phyloP scores from a whole-genome alignment of 2,797 vertebrate genomes.

The Hylomyscus alleni region DNA sequence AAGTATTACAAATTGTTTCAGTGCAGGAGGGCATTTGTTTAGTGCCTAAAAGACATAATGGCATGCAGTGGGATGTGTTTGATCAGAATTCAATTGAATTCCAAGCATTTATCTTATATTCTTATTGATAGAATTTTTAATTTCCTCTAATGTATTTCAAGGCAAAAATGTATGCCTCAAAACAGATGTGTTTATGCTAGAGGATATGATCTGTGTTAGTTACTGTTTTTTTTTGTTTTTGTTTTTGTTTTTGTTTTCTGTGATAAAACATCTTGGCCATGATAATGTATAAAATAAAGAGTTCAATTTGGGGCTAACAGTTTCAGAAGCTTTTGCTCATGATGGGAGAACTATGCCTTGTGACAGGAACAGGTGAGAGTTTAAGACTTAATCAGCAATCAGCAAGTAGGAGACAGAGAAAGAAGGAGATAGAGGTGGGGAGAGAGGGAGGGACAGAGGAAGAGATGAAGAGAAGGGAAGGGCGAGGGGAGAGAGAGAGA shows the following conservation, averaged over 20 bases:
- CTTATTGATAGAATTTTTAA: neutral
- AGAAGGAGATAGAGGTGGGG: neutral
- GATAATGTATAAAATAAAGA: neutral
- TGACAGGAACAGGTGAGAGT: neutral
- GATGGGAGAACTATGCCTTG: neutral
- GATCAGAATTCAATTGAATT: neutral
- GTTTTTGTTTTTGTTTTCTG: neutral
- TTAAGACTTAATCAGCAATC: neutral
- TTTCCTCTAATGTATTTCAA: neutral
- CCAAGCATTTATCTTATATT: neutral
- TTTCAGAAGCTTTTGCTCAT: neutral
- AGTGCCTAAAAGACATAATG: neutral
- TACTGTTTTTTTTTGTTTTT: neutral
- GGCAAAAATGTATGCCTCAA: slow-evolving; percentile 25
- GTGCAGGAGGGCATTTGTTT: neutral
- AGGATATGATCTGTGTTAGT: neutral
- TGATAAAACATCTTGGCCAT: neutral
- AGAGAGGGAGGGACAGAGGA: neutral
- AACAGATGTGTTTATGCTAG: neutral
- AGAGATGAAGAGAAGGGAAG: neutral
- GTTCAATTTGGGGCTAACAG: neutral
- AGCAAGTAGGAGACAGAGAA: no score
- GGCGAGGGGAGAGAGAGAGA: neutral
- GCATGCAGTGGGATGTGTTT: neutral
- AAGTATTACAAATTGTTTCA: neutral